Conservation (phyloP, 2,113 vertebrate genomes). For the Salvelinus fontinalis region DNA sequence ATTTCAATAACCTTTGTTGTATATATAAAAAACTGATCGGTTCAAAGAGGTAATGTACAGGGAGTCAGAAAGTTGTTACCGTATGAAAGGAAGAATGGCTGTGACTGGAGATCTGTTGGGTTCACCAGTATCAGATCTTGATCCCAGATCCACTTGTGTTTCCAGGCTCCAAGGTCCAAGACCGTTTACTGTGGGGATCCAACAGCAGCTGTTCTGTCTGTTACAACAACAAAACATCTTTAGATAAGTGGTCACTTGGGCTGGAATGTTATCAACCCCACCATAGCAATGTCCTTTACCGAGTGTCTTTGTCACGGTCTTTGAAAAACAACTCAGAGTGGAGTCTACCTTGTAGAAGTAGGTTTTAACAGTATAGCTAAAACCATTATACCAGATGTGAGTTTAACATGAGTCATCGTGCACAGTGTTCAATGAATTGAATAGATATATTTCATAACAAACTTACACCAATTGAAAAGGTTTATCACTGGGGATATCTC, state of each 20-base stretch:
- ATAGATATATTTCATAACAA: too few relatives aligned
- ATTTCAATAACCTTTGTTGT: background rate
- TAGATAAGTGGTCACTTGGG: too few relatives aligned
- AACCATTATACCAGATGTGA: too few relatives aligned
- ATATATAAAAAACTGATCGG: background rate
- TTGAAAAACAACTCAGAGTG: too few relatives aligned
- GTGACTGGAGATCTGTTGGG: conserved; percentile 66
- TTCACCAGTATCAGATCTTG: conserved; percentile 64
- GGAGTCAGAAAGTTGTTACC: conserved; percentile 44
- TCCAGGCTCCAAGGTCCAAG: background rate
- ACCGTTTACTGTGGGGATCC: background rate
- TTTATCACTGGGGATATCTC: conserved; percentile 41
- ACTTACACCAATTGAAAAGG: conserved; percentile 59
- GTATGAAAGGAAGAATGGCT: conserved; percentile 59
- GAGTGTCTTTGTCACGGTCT: too few relatives aligned
- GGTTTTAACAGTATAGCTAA: too few relatives aligned
- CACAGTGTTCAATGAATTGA: too few relatives aligned
- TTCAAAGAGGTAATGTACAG: too few relatives aligned
- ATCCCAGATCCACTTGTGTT: conserved; percentile 67
- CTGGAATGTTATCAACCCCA: background rate
- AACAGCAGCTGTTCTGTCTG: conserved; percentile 54
- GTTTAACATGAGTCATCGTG: background rate
- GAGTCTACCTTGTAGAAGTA: too few relatives aligned
- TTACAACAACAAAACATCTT: background rate
- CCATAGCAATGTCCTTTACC: too few relatives aligned